A percentile compares a stretch with the other conserved stretches of the same genome.
Conservation (phyloP, 2,113 vertebrate genomes). For the Uria lomvia region DNA sequence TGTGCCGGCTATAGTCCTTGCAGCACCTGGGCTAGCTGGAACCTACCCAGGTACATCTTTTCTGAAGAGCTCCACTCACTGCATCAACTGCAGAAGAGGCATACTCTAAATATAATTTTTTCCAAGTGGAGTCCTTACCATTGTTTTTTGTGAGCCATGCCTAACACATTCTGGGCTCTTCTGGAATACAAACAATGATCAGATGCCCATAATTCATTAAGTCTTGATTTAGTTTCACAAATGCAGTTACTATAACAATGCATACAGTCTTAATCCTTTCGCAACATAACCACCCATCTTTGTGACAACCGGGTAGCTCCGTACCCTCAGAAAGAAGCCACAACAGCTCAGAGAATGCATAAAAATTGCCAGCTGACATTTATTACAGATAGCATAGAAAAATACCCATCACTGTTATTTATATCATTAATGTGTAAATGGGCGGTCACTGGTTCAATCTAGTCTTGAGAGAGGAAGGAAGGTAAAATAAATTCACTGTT, state of each 20-base stretch:
- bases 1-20: neutral
- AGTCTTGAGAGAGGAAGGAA: neutral
- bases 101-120: neutral
- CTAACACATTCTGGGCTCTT: conserved; percentile 7
- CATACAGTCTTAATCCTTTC: neutral
- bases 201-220: conserved; percentile 23
- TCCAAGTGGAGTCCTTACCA: neutral
- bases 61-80: neutral
- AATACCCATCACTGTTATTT: neutral
- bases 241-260: conserved; percentile 34
- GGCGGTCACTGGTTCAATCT: neutral
- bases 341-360: neutral
- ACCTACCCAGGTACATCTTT: neutral
- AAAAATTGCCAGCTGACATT: neutral
- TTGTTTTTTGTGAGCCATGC: conserved; percentile 33
- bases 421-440: neutral
- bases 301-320: neutral
- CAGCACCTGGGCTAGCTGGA: neutral
- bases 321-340: neutral
- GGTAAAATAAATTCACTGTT: neutral
- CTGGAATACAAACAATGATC: conserved; percentile 18
- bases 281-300: conserved; percentile 14
- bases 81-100: neutral
- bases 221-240: conserved; percentile 42
- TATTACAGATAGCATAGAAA: neutral